A percentile compares a stretch with the other conserved stretches of the same genome.
phyloP scores from a whole-genome alignment of 2,888 invertebrate genomes.

The Heliconius aoede region DNA sequence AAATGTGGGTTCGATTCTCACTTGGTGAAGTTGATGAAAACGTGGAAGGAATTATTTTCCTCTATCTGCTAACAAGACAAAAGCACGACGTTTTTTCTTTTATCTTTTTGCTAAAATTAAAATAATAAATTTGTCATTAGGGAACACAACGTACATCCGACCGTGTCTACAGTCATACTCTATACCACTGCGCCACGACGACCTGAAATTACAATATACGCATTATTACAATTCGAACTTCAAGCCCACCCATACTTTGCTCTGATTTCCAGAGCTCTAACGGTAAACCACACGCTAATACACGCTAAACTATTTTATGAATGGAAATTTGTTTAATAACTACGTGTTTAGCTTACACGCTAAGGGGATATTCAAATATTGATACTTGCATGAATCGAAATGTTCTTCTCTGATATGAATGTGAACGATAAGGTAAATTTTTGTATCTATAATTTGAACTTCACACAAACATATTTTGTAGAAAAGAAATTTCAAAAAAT shows the following conservation, averaged over 20 bases:
- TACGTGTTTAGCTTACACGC: background rate
- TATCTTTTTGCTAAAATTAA: too few species aligned
- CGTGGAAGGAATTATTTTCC: too few species aligned
- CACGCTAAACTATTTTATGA: slow-evolving; percentile 31
- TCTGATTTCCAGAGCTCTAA: slow-evolving; percentile 18
- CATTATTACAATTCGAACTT: background rate
- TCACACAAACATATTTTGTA: too few species aligned
- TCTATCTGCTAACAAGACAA: background rate
- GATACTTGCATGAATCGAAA: background rate
- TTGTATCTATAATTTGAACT: too few species aligned
- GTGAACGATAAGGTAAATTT: too few species aligned
- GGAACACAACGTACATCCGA: background rate
- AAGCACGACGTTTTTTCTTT: background rate
- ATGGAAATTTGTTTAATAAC: slow-evolving; percentile 19
- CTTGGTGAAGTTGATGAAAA: too few species aligned
- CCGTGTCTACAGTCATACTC: background rate
- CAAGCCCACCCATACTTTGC: slow-evolving; percentile 11
- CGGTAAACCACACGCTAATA: slow-evolving; percentile 30
- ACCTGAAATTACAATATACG: too few species aligned
- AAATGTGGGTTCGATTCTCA: background rate
- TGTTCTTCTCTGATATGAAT: background rate
- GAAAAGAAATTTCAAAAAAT: too few species aligned
- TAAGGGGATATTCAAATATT: slow-evolving; percentile 27
- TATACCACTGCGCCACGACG: too few species aligned
- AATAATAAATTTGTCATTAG: too few species aligned